phyloP scores from a whole-genome alignment of 1,140 invertebrate species.

The Drosophila prosaltans region DNA sequence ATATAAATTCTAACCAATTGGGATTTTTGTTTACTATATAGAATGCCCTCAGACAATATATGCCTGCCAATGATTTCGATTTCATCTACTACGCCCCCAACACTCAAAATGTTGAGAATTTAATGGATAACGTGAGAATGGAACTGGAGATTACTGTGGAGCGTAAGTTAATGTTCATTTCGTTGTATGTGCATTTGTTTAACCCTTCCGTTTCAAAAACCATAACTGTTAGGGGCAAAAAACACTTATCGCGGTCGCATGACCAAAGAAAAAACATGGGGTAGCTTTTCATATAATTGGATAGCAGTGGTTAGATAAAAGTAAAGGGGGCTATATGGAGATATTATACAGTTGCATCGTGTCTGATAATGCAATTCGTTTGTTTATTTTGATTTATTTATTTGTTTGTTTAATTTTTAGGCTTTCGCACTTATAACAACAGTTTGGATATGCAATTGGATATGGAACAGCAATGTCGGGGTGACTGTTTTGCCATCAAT shows the following conservation, averaged over 20 bases:
- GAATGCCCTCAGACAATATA: conserved; percentile 42
- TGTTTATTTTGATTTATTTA: neutral
- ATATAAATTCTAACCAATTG: no score
- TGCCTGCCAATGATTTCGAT: conserved; percentile 65
- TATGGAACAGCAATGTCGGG: conserved; percentile 64
- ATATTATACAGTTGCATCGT: no score
- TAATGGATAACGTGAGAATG: conserved; percentile 78
- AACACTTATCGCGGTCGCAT: neutral
- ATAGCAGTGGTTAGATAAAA: no score
- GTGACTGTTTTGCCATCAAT: conserved; percentile 59
- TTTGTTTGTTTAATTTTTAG: conserved; percentile 18
- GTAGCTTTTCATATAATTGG: no score
- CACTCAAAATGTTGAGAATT: conserved; percentile 54
- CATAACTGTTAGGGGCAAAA: neutral
- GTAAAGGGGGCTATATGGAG: no score
- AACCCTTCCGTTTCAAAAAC: neutral
- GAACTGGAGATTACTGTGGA: conserved; percentile 75
- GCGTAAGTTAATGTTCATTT: conserved; percentile 52
- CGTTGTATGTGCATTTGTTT: neutral
- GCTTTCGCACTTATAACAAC: conserved; percentile 57
- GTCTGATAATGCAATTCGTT: neutral
- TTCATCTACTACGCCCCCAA: conserved; percentile 80
- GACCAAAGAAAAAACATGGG: neutral
- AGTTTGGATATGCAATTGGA: conserved; percentile 60
- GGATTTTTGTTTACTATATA: conserved; percentile 6